These are phyloP conservation scores for Abramis brama DNA, from an alignment of 2,113 vertebrate species.

Conservation along the genomic window DNA sequence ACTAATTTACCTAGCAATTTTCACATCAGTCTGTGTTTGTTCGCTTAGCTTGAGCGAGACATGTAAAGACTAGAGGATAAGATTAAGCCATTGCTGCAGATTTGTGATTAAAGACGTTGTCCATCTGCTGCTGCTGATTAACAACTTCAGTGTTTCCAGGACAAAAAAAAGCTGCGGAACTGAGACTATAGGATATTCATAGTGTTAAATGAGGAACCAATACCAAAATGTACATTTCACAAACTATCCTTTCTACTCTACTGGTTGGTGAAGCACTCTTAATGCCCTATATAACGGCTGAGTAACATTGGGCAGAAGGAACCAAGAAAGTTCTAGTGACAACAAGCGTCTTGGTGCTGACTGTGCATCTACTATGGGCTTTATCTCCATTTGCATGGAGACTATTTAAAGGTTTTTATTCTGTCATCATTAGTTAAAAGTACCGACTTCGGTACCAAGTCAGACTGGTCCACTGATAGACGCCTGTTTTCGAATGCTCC, in stretches of 20 bases:
- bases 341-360: background rate
- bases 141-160: background rate
- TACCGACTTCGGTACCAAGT: too few relatives aligned
- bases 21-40: background rate
- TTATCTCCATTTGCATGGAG: background rate
- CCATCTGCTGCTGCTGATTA: conserved; percentile 22
- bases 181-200: background rate
- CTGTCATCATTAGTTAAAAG: too few relatives aligned
- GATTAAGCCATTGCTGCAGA: conserved; percentile 39
- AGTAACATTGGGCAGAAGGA: background rate
- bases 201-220: background rate
- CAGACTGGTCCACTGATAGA: too few relatives aligned
- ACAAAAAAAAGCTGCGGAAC: background rate
- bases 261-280: background rate
- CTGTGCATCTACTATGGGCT: background rate
- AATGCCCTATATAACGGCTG: background rate
- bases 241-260: background rate
- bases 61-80: conserved; percentile 7
- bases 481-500: too few relatives aligned
- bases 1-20: background rate
- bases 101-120: conserved; percentile 37
- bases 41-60: background rate
- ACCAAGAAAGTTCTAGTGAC: background rate
- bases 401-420: background rate
- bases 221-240: background rate